Base-by-base conservation (phyloP, 2,888 invertebrate genomes). In the Chrysotoxum bicinctum region DNA sequence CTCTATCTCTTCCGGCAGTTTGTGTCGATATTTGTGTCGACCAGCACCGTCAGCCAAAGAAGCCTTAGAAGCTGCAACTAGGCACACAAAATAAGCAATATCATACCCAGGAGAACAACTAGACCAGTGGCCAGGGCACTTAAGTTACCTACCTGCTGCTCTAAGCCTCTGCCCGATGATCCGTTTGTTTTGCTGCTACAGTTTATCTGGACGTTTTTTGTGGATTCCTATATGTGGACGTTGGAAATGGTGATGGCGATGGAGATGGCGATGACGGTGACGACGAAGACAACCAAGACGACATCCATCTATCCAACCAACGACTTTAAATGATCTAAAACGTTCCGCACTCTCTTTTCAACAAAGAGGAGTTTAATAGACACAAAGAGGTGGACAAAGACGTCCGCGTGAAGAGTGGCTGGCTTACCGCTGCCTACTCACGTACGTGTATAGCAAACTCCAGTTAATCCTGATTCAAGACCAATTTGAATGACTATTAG, bases 401-500 rank as follows among this genome's bases (percentile, higher is more conserved):
- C 35, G 64, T 54, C 62, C 35, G 48, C 23, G 60, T 14, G 43
- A 60, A 19, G 58, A 48, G 64, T 40, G 19, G 56, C 43, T 23
- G 14, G 4, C 23, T 23, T 40, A 23, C 26, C 30, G 43, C 12
- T 16, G 35, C 37, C 62, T 35, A 70, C 81, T 66, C 81, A 62
- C 45, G 16, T 19, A 12, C 21, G 26, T 43, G 10, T 16, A 7
- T 14, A 37, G 48, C 50, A 9, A 50, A 66, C 70, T 48, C 73
- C 56, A 83, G 83, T 83, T 83, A 78, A 78, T 83, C 83, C 78
- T 74, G 73, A 78, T 78, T 21, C 73, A 62, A 72, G 72, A 72
- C 10, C 30, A 40, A 68, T 78, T 60, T 43, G 40, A 64, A 54
- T 35, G 56, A 62, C 76, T 90, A 90, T 90, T 90, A 90, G 91